A percentile compares a stretch with the other conserved stretches of the same genome.
Evolutionary conservation across 30 jellyfish, hydroid and myxozoan genomes (phyloP).

Genomic region (Chironex yamaguchii): DNA sequence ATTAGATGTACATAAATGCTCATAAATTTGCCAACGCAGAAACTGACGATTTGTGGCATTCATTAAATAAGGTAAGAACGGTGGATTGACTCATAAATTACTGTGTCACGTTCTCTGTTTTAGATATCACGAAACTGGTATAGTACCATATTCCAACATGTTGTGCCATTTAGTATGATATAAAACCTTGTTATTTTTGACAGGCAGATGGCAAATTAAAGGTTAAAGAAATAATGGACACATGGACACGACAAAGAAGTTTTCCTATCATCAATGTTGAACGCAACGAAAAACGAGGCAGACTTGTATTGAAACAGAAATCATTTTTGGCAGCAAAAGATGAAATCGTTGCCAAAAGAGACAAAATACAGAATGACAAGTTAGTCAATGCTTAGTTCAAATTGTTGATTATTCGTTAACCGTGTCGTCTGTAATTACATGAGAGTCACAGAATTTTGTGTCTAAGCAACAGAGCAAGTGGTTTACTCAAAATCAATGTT

Average conservation of each 20-base stretch:
- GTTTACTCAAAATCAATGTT: no score
- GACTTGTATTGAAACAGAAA: conserved; percentile 69
- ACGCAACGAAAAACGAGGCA: conserved; percentile 32
- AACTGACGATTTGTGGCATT: conserved; percentile 94
- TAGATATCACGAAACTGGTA: no score
- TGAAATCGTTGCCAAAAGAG: conserved; percentile 6
- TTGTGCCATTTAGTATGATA: no score
- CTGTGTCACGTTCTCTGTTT: no score
- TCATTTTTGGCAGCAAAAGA: conserved; percentile 82
- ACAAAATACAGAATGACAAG: background rate
- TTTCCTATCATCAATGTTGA: conserved; percentile 85
- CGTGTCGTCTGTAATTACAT: no score
- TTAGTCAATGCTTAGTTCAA: no score
- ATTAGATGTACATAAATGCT: conserved; percentile 68
- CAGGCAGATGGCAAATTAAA: conserved; percentile 76
- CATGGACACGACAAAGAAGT: conserved; percentile 96
- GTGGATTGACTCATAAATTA: no score
- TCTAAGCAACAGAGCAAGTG: no score
- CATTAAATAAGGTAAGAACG: conserved; percentile 69
- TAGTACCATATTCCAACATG: no score
- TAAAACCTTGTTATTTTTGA: no score
- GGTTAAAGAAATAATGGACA: conserved; percentile 88
- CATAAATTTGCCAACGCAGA: conserved; percentile 86
- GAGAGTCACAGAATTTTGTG: no score
- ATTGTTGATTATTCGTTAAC: no score